A percentile compares a stretch with the other conserved stretches of the same genome.
Evolutionary conservation across 2,888 invertebrate genomes (phyloP).

Genomic region (Lycaena phlaeas): DNA sequence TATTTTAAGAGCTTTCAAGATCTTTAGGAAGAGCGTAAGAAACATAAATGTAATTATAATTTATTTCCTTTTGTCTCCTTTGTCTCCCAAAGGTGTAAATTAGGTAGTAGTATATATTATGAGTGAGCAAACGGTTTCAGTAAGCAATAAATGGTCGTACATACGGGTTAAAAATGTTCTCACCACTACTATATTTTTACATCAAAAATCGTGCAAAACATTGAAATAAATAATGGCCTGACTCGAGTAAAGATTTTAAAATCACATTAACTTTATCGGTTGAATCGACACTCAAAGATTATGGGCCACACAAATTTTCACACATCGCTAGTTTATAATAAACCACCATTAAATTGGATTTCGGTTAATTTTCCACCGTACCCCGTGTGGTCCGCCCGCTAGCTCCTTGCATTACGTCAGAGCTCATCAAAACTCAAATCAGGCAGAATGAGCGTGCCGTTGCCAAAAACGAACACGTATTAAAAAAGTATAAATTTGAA

Average conservation of each 20-base stretch:
- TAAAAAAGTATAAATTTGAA: constrained; percentile 2
- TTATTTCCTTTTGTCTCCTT: too few species aligned
- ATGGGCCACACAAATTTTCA: constrained; percentile 10
- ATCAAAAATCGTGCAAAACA: too few species aligned
- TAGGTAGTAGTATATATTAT: too few species aligned
- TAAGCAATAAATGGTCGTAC: too few species aligned
- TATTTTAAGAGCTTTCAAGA: too few species aligned
- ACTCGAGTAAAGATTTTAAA: neutral
- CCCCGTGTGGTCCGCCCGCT: constrained; percentile 38
- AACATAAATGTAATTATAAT: too few species aligned
- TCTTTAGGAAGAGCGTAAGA: too few species aligned
- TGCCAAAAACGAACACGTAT: constrained; percentile 4
- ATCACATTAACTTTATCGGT: neutral
- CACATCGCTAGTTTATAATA: constrained; percentile 29
- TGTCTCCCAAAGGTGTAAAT: too few species aligned
- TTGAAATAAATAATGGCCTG: neutral
- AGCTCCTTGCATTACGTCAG: constrained; percentile 57
- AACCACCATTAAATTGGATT: constrained; percentile 52
- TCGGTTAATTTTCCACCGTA: constrained; percentile 40
- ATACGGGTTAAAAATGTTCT: too few species aligned
- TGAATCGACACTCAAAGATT: neutral
- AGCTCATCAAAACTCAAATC: constrained; percentile 43
- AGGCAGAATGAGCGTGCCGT: constrained; percentile 29
- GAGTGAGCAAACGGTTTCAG: too few species aligned
- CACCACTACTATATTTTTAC: too few species aligned